phyloP scores from a whole-genome alignment of 2,797 vertebrate species.

The Scolopax bukidnonensis region DNA sequence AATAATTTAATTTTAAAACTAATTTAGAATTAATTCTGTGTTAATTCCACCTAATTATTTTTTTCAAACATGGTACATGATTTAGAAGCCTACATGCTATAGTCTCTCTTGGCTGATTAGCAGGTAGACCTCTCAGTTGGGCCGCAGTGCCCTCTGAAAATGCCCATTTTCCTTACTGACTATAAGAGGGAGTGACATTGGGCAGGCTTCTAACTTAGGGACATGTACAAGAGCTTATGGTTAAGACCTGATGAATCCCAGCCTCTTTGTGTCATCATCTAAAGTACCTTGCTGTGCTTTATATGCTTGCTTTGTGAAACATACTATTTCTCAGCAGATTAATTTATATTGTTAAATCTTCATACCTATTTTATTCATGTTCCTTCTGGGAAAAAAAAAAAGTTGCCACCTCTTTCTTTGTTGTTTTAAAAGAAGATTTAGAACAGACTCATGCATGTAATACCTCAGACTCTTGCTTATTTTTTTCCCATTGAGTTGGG shows the following conservation, averaged over 20 bases:
- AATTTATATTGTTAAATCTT: not conserved
- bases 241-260: not conserved
- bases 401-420: not conserved
- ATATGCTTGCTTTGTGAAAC: not conserved
- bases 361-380: not conserved
- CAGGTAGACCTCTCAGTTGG: not conserved
- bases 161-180: fast-evolving
- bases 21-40: not conserved
- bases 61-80: not conserved
- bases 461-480: not conserved
- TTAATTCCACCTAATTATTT: not conserved
- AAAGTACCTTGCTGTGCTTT: not conserved
- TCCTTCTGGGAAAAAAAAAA: not conserved
- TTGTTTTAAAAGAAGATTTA: too few relatives aligned
- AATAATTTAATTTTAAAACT: not conserved
- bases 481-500: not conserved
- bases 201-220: not conserved
- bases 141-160: not conserved
- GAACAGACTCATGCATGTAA: not conserved
- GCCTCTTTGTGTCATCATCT: not conserved
- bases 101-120: not conserved
- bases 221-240: not conserved
- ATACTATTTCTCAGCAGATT: not conserved
- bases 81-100: not conserved
- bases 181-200: not conserved